These are phyloP conservation scores for Lepidurus apus DNA, from an alignment of 1,140 invertebrate species.

Conservation along the genomic window DNA sequence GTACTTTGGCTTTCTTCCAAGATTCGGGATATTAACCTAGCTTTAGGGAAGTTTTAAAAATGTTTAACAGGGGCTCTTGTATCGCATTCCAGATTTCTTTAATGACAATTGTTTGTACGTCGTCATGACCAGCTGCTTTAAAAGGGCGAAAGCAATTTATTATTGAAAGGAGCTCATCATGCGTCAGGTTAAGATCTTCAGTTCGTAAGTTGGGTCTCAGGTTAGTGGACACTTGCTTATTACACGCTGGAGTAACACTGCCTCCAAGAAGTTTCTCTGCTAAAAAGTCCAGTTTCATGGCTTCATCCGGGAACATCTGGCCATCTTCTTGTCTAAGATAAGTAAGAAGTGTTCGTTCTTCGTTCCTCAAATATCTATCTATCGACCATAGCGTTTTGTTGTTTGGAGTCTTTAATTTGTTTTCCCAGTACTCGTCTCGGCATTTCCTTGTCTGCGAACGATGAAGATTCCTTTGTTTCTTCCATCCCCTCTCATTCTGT, in stretches of 20 bases:
- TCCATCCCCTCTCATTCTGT: too few species aligned
- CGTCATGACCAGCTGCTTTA: background rate
- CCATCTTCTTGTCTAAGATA: too few species aligned
- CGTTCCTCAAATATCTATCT: too few species aligned
- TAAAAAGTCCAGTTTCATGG: background rate
- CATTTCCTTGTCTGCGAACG: too few species aligned
- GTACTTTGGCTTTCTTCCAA: constrained; percentile 23
- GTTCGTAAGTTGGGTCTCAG: background rate
- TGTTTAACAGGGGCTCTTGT: background rate
- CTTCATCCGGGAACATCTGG: too few species aligned
- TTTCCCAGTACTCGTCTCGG: too few species aligned
- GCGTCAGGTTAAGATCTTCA: background rate
- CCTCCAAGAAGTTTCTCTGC: background rate
- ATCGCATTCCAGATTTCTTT: background rate
- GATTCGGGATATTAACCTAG: background rate
- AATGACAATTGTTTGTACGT: too few species aligned
- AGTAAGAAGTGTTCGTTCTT: too few species aligned
- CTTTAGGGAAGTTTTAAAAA: background rate
- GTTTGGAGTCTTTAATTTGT: too few species aligned
- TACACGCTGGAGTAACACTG: background rate
- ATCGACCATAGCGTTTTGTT: too few species aligned
- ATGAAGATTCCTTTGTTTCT: too few species aligned
- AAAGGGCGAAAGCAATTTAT: background rate
- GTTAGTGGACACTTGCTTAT: background rate
- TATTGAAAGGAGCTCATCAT: background rate